Evolutionary conservation across 2,888 invertebrate genomes (phyloP).

Genomic region (Erpobdella octoculata): DNA sequence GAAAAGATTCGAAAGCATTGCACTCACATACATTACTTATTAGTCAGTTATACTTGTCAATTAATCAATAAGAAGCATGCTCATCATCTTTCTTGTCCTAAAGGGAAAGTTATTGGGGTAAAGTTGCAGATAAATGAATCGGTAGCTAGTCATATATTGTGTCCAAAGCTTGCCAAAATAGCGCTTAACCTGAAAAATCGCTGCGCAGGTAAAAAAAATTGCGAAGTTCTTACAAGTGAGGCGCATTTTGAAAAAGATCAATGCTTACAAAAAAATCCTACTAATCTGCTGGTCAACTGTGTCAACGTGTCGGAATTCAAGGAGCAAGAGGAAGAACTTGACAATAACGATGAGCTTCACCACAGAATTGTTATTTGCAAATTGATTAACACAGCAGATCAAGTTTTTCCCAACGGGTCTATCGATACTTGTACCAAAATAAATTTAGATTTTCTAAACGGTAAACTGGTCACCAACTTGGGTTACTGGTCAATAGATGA

Average conservation of each 20-base stretch:
- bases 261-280: not conserved
- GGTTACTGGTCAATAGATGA: slow-evolving; percentile 6
- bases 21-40: not conserved
- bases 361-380: not conserved
- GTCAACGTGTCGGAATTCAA: not conserved
- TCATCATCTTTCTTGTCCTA: not conserved
- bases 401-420: too few species aligned
- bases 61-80: not conserved
- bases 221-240: not conserved
- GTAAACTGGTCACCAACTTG: not conserved
- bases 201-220: not conserved
- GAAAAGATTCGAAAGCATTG: not conserved
- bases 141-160: not conserved
- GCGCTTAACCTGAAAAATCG: not conserved
- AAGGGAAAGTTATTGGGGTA: not conserved
- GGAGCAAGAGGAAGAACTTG: not conserved
- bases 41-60: not conserved
- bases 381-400: too few species aligned
- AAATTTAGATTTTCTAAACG: not conserved
- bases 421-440: too few species aligned
- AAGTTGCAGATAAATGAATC: not conserved
- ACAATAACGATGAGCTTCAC: not conserved
- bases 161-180: not conserved
- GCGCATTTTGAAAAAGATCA: not conserved
- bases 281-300: not conserved